Evolutionary conservation across 1,140 invertebrate genomes (phyloP).

Genomic region (Drosophila tsacasi): DNA sequence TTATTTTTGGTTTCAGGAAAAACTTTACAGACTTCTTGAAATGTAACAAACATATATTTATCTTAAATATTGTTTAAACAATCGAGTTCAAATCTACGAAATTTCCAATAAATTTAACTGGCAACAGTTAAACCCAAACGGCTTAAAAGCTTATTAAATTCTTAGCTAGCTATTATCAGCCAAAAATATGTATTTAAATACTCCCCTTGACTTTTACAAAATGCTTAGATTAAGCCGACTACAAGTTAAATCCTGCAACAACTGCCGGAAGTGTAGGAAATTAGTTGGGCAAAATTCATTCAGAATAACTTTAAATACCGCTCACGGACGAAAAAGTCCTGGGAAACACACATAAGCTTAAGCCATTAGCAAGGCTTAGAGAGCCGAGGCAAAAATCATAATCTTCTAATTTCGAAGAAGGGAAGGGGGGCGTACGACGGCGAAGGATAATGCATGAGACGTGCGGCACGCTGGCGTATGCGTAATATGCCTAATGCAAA

Average conservation of each 20-base stretch:
- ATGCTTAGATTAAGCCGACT: slow-evolving; percentile 1
- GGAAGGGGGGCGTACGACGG: neutral
- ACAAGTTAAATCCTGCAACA: slow-evolving; percentile 17
- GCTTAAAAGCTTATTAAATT: neutral
- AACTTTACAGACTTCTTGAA: neutral
- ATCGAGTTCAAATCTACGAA: no score
- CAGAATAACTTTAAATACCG: slow-evolving; percentile 16
- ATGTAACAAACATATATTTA: neutral
- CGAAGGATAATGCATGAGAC: slow-evolving; percentile 41
- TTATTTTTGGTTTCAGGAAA: neutral
- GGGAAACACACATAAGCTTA: slow-evolving; percentile 59
- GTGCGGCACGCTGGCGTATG: slow-evolving; percentile 65
- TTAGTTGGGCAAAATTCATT: slow-evolving; percentile 26
- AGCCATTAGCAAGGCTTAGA: slow-evolving; percentile 73
- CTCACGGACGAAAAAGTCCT: slow-evolving; percentile 11
- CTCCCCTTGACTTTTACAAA: neutral
- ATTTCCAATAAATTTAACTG: neutral
- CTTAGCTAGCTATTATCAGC: neutral
- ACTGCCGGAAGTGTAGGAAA: slow-evolving; percentile 42
- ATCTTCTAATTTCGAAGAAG: slow-evolving; percentile 65
- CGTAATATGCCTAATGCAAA: slow-evolving; percentile 81
- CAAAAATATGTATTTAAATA: neutral
- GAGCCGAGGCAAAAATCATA: slow-evolving; percentile 66
- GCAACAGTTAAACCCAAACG: no score
- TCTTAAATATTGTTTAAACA: neutral